Percentiles rank a stretch among this genome's conserved stretches.
phyloP scores from a whole-genome alignment of 2,113 vertebrate genomes.

The Phrynosoma platyrhinos region DNA sequence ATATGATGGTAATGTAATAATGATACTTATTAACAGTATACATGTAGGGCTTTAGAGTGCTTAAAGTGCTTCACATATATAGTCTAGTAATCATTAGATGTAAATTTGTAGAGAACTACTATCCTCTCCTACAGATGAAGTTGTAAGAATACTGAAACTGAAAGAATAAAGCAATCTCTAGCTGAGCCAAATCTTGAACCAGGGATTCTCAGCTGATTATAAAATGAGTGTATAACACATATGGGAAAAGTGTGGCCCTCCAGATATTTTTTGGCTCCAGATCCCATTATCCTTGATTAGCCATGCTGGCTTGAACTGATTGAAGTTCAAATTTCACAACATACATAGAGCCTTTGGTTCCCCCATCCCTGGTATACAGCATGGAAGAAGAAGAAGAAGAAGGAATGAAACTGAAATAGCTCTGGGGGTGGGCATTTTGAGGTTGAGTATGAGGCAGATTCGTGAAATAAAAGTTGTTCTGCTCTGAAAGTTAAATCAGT shows the following conservation, averaged over 20 bases:
- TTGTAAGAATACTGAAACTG: background rate
- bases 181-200: background rate
- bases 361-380: background rate
- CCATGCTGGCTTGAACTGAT: background rate
- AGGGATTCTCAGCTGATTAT: background rate
- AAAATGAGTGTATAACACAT: background rate
- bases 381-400: background rate
- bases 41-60: background rate
- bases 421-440: background rate
- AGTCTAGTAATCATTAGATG: too few species aligned
- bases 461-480: background rate
- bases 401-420: background rate
- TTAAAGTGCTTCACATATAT: background rate
- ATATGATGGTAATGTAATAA: background rate
- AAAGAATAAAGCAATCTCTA: background rate
- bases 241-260: background rate
- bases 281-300: background rate
- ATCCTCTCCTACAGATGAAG: background rate
- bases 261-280: background rate
- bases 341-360: background rate
- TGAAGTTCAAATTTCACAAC: background rate
- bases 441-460: background rate
- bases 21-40: background rate
- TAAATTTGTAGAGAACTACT: background rate
- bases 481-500: background rate